phyloP scores from a whole-genome alignment of 2,113 vertebrate genomes.

The Arothron firmamentum region DNA sequence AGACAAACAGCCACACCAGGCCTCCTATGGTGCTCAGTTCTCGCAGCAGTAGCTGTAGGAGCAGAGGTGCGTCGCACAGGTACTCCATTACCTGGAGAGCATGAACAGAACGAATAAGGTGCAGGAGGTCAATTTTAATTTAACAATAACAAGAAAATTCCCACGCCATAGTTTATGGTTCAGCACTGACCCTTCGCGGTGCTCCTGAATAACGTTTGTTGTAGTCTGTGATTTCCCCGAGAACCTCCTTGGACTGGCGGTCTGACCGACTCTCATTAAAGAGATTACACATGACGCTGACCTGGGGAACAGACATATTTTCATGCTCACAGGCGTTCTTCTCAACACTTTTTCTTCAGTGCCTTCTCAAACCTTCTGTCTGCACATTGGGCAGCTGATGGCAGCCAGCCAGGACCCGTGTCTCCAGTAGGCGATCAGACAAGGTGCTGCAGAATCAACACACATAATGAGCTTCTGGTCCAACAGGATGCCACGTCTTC shows the following conservation, averaged over 20 bases:
- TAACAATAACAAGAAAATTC: background rate
- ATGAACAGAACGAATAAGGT: background rate
- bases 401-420: conserved; percentile 79
- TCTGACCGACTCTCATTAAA: conserved; percentile 68
- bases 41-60: conserved; percentile 66
- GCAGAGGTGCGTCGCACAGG: conserved; percentile 71
- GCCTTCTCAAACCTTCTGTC: conserved; percentile 72
- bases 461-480: background rate
- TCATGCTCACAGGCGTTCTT: background rate
- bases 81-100: conserved; percentile 76
- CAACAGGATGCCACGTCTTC: too few species aligned
- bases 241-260: conserved; percentile 57
- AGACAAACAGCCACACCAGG: conserved; percentile 76
- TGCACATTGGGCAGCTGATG: conserved; percentile 82
- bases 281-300: conserved; percentile 64
- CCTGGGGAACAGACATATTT: conserved; percentile 50
- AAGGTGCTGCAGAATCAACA: conserved; percentile 69
- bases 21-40: conserved; percentile 72
- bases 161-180: background rate
- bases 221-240: conserved; percentile 76
- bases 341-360: background rate
- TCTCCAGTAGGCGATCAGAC: conserved; percentile 82
- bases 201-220: conserved; percentile 83
- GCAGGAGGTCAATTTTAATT: background rate
- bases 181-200: conserved; percentile 66